These are phyloP conservation scores for Lordiphosa mommai DNA, from an alignment of 1,140 invertebrate species.

Conservation along the genomic window DNA sequence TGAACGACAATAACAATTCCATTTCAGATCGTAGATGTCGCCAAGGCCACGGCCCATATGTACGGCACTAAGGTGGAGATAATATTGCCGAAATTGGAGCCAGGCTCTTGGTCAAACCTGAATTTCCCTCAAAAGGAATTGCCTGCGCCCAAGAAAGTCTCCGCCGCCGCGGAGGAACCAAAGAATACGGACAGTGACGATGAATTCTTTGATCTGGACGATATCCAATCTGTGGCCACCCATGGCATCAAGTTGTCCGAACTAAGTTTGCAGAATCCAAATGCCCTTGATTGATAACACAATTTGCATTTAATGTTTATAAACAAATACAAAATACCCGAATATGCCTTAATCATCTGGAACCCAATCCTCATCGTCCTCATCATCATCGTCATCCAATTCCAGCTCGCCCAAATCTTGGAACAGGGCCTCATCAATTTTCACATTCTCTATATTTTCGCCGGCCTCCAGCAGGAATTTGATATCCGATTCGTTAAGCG, in stretches of 20 bases:
- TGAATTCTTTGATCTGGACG: slow-evolving; percentile 77
- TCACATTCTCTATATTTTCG: slow-evolving; percentile 88
- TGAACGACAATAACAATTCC: neutral
- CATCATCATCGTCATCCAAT: slow-evolving; percentile 87
- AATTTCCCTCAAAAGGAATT: slow-evolving; percentile 82
- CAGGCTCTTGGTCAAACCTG: slow-evolving; percentile 89
- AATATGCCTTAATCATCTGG: slow-evolving; percentile 61
- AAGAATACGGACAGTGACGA: slow-evolving; percentile 56
- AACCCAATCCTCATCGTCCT: slow-evolving; percentile 81
- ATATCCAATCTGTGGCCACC: slow-evolving; percentile 74
- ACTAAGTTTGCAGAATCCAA: slow-evolving; percentile 44
- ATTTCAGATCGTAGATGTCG: slow-evolving; percentile 85
- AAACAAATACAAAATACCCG: slow-evolving; percentile 28
- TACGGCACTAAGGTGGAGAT: slow-evolving; percentile 97
- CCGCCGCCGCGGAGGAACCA: slow-evolving; percentile 11
- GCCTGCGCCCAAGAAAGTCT: slow-evolving; percentile 32
- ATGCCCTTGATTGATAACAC: slow-evolving; percentile 48
- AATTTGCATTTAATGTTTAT: slow-evolving; percentile 48
- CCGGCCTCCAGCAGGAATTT: slow-evolving; percentile 95
- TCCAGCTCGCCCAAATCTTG: slow-evolving; percentile 95
- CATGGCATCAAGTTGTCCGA: slow-evolving; percentile 54
- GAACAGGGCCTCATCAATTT: slow-evolving; percentile 96
- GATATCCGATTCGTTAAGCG: slow-evolving; percentile 96
- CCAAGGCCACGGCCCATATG: slow-evolving; percentile 88
- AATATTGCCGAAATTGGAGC: slow-evolving; percentile 92